These are phyloP conservation scores for Sebastes minor DNA, from an alignment of 2,797 vertebrate genomes.

Conservation along the genomic window DNA sequence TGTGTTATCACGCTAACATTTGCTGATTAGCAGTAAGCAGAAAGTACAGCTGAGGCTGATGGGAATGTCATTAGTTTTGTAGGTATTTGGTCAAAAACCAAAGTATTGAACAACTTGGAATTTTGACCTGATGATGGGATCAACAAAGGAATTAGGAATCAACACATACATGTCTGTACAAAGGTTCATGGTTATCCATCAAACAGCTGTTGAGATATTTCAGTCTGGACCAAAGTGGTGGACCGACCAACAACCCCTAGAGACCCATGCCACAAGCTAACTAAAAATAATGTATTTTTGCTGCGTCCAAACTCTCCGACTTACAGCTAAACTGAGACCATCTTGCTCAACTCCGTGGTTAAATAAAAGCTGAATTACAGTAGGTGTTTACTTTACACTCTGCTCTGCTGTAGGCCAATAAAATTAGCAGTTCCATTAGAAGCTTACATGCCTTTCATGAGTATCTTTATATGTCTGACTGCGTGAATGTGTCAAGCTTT, in stretches of 20 bases:
- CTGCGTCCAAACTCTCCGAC: neutral
- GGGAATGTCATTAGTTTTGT: neutral
- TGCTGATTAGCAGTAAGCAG: neutral
- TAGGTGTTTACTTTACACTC: conserved; percentile 33
- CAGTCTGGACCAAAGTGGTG: neutral
- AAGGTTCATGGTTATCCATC: no score
- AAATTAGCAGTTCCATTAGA: conserved; percentile 36
- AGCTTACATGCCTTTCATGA: conserved; percentile 13
- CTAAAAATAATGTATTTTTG: conserved; percentile 4
- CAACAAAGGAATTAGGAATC: neutral
- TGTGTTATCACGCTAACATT: neutral
- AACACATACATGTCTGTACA: neutral
- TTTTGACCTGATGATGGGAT: neutral
- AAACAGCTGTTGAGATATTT: conserved; percentile 1
- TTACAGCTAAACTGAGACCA: conserved; percentile 19
- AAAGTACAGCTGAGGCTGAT: neutral
- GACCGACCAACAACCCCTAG: neutral
- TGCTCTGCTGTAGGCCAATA: conserved; percentile 42
- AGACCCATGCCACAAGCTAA: neutral
- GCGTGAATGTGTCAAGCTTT: neutral
- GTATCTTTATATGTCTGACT: conserved; percentile 17
- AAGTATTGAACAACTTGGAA: neutral
- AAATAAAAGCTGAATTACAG: conserved; percentile 36
- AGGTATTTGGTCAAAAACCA: neutral
- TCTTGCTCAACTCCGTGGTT: conserved; percentile 22